These are phyloP conservation scores for Ploceus nigricollis DNA, from an alignment of 2,113 vertebrate genomes.

Conservation along the genomic window DNA sequence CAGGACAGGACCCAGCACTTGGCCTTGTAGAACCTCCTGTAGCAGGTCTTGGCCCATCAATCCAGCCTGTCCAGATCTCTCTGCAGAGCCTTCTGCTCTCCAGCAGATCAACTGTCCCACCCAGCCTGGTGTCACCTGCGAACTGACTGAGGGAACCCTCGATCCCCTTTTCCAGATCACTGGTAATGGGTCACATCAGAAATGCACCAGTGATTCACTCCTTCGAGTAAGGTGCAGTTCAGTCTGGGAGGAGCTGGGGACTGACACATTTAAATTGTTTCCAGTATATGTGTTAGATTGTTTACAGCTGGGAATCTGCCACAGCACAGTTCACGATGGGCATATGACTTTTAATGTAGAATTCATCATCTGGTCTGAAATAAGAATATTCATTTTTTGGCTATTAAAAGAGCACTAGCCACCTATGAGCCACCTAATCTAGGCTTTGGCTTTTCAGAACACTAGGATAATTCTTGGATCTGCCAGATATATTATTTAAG, in stretches of 20 bases:
- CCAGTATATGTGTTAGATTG: neutral
- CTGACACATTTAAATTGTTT: neutral
- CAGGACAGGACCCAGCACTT: rapidly evolving
- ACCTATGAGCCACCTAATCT: neutral
- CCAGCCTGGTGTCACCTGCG: rapidly evolving
- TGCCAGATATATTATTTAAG: neutral
- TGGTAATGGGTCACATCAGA: neutral
- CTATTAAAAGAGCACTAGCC: neutral
- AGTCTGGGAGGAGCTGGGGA: neutral
- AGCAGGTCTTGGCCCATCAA: neutral
- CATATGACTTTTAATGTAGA: neutral
- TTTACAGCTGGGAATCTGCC: neutral
- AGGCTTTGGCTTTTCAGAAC: neutral
- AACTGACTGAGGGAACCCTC: neutral
- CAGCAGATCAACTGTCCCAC: neutral
- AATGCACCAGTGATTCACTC: neutral
- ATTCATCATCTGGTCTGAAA: neutral
- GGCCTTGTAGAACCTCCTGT: neutral
- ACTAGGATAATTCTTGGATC: neutral
- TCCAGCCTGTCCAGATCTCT: neutral
- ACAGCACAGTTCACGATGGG: neutral
- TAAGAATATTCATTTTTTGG: neutral
- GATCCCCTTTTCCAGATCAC: neutral
- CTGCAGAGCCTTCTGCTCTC: neutral
- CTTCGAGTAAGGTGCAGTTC: neutral